Base-by-base conservation (phyloP, 2,113 vertebrate genomes). In the Caracal caracal region DNA sequence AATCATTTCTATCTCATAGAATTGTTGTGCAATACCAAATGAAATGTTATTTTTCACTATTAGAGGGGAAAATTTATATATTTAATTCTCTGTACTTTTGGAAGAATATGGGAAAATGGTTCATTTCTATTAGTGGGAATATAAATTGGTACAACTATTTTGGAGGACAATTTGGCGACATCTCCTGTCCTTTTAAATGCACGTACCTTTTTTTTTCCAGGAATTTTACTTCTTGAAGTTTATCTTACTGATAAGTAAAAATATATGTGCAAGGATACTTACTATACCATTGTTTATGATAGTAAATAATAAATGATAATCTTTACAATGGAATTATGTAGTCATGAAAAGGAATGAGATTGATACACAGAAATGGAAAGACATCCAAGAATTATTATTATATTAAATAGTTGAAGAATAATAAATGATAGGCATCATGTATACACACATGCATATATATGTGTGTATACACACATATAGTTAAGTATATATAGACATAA, bases 381-480 rank as follows among this genome's bases (percentile, higher is more conserved):
- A 70, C 71, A 17, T 19, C 30, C 43, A 83, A 73, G 3, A 68
- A 88, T 40, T 65, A 40, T 71, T 82, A 43, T 75, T 68, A 33
- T 56, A 90, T 53, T 86, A 76, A 84, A 65, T 87, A 75, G 28
- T 80, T 81, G 87, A 93, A 96, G 24, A 78, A 61, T 47, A 85
- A 59, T 37, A 63, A 73, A 33, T 78, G 28, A 16, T 47, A 71
- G 30, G 3, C 35, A 86, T 81, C 11, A 59, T 33, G 47, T 11
- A 88, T 12, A 66, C 2, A 80, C 3, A 43, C 24, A 79, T 35
- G 12, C 20, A 10, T 90, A 4, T 79, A 40, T 47, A 19, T 56
- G 7, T 40, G 43, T 33, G 3, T 63, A 33, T 33, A 70, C 6
- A 19, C 7, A 40, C 5, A 76, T 15, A 75, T 16, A 66, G 17